Evolutionary conservation across 2,888 invertebrate species (phyloP).

Genomic region (Tipula confusa): DNA sequence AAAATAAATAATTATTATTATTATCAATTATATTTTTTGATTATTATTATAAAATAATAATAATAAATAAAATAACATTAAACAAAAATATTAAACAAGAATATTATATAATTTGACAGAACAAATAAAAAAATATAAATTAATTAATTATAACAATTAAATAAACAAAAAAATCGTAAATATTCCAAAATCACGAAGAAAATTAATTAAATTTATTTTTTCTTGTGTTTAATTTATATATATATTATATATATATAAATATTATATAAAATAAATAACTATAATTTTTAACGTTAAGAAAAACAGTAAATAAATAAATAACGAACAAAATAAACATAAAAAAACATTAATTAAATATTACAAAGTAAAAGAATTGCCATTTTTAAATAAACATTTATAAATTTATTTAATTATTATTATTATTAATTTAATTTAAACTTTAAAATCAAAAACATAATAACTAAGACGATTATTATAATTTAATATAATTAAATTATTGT

Average conservation of each 20-base stretch:
- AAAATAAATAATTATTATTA: neutral
- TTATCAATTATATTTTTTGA: too few species aligned
- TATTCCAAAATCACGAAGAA: slow-evolving; percentile 33
- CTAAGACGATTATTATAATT: neutral
- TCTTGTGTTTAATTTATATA: neutral
- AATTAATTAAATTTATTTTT: slow-evolving; percentile 34
- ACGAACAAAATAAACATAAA: neutral
- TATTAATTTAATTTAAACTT: neutral
- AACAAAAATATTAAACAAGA: slow-evolving; percentile 35
- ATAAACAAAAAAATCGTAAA: slow-evolving; percentile 31
- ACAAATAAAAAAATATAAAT: slow-evolving; percentile 32
- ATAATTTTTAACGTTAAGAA: neutral
- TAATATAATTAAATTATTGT: neutral
- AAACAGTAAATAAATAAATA: neutral
- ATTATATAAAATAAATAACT: neutral
- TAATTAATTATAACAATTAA: slow-evolving; percentile 32
- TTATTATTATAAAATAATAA: slow-evolving; percentile 26
- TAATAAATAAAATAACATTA: neutral
- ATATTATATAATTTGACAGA: slow-evolving; percentile 38
- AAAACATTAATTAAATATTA: neutral
- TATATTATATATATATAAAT: neutral
- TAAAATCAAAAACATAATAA: neutral
- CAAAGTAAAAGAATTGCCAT: neutral
- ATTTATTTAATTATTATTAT: neutral
- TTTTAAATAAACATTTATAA: neutral